phyloP scores from a whole-genome alignment of 2,797 vertebrate species.

The Choloepus didactylus region DNA sequence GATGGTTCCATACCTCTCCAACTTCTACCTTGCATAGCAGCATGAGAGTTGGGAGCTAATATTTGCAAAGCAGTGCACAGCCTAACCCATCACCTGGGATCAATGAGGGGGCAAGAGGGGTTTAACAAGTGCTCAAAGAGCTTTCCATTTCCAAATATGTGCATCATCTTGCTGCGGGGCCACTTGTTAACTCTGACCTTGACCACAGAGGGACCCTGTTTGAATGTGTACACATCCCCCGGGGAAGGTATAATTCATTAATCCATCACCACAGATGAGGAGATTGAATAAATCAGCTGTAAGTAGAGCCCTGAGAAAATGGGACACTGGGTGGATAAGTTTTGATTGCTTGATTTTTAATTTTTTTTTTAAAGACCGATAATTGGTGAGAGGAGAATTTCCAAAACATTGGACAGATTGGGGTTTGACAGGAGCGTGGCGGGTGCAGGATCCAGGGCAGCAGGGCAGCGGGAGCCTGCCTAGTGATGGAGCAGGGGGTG shows the following conservation, averaged over 20 bases:
- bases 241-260: neutral
- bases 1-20: neutral
- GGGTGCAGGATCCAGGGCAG: neutral
- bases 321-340: neutral
- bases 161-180: neutral
- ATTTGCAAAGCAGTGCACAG: rapidly evolving
- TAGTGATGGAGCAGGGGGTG: neutral
- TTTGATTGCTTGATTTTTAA: neutral
- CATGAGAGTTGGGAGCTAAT: neutral
- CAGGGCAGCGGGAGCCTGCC: neutral
- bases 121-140: neutral
- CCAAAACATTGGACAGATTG: neutral
- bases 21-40: neutral
- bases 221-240: neutral
- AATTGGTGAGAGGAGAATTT: neutral
- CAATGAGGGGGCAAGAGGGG: neutral
- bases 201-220: neutral
- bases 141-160: neutral
- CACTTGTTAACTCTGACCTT: neutral
- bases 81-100: neutral
- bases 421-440: neutral
- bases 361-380: neutral
- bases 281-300: neutral
- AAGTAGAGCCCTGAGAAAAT: neutral
- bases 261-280: neutral